Base-by-base conservation (phyloP, 2,113 vertebrate genomes). In the Lontra canadensis region DNA sequence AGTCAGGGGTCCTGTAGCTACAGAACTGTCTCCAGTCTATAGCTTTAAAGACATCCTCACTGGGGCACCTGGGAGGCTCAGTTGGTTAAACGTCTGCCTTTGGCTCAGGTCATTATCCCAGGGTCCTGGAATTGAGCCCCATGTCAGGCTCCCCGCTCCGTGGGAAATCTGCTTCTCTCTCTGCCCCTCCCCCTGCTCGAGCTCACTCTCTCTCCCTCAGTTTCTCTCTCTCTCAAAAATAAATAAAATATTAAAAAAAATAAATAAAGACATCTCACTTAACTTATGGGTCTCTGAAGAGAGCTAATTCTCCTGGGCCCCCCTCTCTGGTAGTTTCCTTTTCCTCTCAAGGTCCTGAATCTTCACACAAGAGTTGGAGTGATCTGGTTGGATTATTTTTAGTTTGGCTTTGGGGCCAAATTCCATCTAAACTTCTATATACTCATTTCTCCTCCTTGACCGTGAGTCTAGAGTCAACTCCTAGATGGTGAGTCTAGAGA, bases 1-100 rank as follows among this genome's bases (percentile, higher is more conserved):
- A 47, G 59, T 34, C 18, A 47, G 14, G 86, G 23, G 44, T 84
- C 23, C 83, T 44, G 25, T 8, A 74, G 13, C 31, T 84, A 65
- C 5, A 71, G 52, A 78, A 76, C n/a, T 36, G 23, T 86, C 55
- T 89, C 23, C 2, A 61, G 9, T 61, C 80, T 14, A 47, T 15
- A 59, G 69, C 61, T 97, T 80, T 91, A 79, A 83, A 92, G 82
- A 63, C 13, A 69, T 42, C 80, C 83, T 93, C 17, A n/a, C 86
- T 90, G 17, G 67, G 67, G 67, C 18, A 2, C 34, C 34, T 20
- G 67, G 67, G n/a, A 9, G 67, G 34, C 67, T 69, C 67, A 20
- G 18, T 36, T 2, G 18, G 67, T 36, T n/a, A 20, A 69, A 34
- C 4, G 4, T 69, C 34, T 69, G 67, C 67, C 67, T 69, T n/a